These are phyloP conservation scores for Taenioides sp. DNA, from an alignment of 2,797 vertebrate genomes.

Conservation along the genomic window DNA sequence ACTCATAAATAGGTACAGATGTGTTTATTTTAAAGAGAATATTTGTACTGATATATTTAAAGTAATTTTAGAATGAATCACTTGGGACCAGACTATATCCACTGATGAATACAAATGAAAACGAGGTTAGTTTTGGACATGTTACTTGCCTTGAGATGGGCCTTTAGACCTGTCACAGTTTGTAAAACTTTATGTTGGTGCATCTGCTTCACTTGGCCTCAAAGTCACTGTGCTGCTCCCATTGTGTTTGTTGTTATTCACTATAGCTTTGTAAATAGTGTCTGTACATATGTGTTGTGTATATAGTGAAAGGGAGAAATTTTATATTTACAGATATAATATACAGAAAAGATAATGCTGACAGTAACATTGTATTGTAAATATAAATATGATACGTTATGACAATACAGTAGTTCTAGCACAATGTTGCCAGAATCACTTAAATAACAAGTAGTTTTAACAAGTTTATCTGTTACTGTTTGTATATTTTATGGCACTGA, in stretches of 20 bases:
- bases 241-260: conserved; percentile 39
- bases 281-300: conserved; percentile 65
- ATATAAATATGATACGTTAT: conserved; percentile 39
- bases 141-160: conserved; percentile 54
- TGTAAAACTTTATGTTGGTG: conserved; percentile 24
- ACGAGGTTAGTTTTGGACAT: conserved; percentile 39
- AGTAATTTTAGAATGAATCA: conserved; percentile 58
- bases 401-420: conserved; percentile 49
- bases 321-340: conserved; percentile 44
- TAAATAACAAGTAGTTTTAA: conserved; percentile 31
- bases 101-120: conserved; percentile 45
- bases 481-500: conserved; percentile 28
- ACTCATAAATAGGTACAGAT: conserved; percentile 50
- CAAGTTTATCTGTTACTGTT: conserved; percentile 18
- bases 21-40: conserved; percentile 68
- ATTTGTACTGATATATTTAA: conserved; percentile 73
- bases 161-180: conserved; percentile 41
- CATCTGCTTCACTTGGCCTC: conserved; percentile 50
- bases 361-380: conserved; percentile 46
- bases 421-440: conserved; percentile 58
- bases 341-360: conserved; percentile 45
- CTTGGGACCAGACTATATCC: conserved; percentile 55
- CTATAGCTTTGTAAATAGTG: conserved; percentile 62
- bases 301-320: conserved; percentile 58
- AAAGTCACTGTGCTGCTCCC: conserved; percentile 62